Evolutionary conservation across 2,113 vertebrate species (phyloP), one percentile per base, ranked within the genome.

Genomic region (Rhinolophus ferrumequinum): DNA sequence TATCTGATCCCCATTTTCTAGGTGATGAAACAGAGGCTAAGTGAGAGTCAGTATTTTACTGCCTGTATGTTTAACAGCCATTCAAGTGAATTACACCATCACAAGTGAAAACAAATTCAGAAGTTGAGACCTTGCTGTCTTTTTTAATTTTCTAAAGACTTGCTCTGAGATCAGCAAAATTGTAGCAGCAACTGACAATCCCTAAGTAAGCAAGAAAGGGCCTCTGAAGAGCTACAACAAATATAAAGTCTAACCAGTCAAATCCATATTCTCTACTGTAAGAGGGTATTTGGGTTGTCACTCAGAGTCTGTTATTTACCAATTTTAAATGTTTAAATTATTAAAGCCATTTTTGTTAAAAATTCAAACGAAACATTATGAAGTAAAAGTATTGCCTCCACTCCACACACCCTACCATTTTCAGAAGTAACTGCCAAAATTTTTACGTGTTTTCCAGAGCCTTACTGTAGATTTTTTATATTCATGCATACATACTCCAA

Each of bases 331-430:
- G 19, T 75, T 93, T 88, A 47, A 28, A 67, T 90, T 77, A 56
- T 47, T 70, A 82, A 90, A 80, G 52, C 28, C 58, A 52, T 56
- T 87, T 87, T 92, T 90, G 16, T 47, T 67, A 83, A 88, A 90
- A 87, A 56, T 64, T 44, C n/a, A 80, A 70, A 38, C 24, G 70
- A 52, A 15, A 47, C 70, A 67, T 28, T 67, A 9, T 12, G 47
- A 76, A 70, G 8, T 8, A 5, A 70, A 93, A 84, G 6, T 72
- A 12, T 9, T 69, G 12, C 35, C 22, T 86, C 9, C 6, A 7
- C 4, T 70, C 12, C 22, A 11, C 41, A 64, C 44, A 47, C 30
- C 2, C 22, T 7, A 30, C 19, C 19, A 2, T 80, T 93, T 75
- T 67, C 30, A 47, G 22, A 90, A 66, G 22, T 26, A 62, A 90